Base-by-base conservation (phyloP, 2,113 vertebrate genomes). In the Thinocorus orbignyianus region DNA sequence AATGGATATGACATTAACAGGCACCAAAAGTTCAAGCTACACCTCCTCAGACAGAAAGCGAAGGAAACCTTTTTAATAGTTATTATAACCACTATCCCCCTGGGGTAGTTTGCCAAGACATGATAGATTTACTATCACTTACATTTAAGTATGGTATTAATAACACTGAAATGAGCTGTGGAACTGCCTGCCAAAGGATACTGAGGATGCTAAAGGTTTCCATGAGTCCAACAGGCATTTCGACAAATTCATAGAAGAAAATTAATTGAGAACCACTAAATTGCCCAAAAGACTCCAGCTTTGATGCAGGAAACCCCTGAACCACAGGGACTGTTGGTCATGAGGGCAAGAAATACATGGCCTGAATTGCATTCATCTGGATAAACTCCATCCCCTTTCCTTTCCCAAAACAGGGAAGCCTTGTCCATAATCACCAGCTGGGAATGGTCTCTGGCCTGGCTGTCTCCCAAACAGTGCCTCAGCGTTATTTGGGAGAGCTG, bases 71-170 rank as follows among this genome's bases (percentile, higher is more conserved):
- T 83, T 92, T 83, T 33, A 95, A 74, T 28, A 86, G 19, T 80
- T 95, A 79, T 74, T 96, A 86, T 66, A 87, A 62, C 51, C 74
- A 48, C 79, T 86, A 87, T 49, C 8, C 7, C 11, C 17, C 68
- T 73, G 62, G 68, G 93, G 73, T 28, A 42, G 15, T 96, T 94
- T 48, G 23, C 74, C 61, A 94, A 86, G 52, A 57, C 6, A 9
- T 44, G 61, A 78, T 78, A 78, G 65, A 92, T 93, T 95, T 91
- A 78, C 55, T 92, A 81, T 74, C 51, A 39, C 52, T 89, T 79
- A 66, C 11, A 42, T 86, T 84, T 83, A 71, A 86, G 42, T 64
- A 10, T 17, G n/a, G 39, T 68, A 91, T 93, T 84, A 91, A 55
- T 68, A 94, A 74, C 44, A 72, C 18, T 74, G 77, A 88, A 83